Evolutionary conservation across 2,797 vertebrate species (phyloP), one percentile per base, ranked within the genome.

Genomic region (Parotocinclus haroldoi): DNA sequence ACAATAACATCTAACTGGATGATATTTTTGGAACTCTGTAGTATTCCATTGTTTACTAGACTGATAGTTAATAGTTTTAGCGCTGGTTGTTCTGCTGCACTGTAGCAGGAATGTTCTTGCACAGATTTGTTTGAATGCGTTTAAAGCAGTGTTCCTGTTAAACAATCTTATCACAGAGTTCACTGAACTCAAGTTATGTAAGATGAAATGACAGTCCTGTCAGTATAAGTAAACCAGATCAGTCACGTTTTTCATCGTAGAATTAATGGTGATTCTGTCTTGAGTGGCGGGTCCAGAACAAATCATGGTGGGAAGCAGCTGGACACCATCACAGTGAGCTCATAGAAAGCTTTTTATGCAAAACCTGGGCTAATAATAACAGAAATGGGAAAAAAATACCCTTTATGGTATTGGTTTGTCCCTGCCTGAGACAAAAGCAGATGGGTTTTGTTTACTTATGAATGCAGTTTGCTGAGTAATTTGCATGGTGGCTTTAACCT

Each of bases 71-170:
- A 27, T 13, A 10, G 27, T 36, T 42, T 12, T 36, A 45, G 11
- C 37, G 37, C 1, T 4, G 27, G 14, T 55, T 9, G 27, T 17
- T 3, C n/a, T 46, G 10, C 48, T 50, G n/a, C 14, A 50, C 3
- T 16, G 48, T 50, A 14, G 48, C 94, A 95, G 94, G 94, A 96
- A 81, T 73, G 89, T 40, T 16, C 39, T 40, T 3, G 10, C 40
- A 10, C 38, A 5, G 19, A 38, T 42, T 11, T 7, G 7, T 38
- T 27, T 44, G 1, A 4, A 49, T 0, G 44, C 42, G 14, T 17
- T 19, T 37, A 49, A 49, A 13, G 10, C 5, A n/a, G 11, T 37
- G 18, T 7, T 49, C 37, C 16, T 40, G 39, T 58, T 65, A 58
- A 59, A 49, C 45, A 66, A 60, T 60, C 17, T 45, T 46, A 54